Evolutionary conservation across 2,888 invertebrate species (phyloP).

Genomic region (Hemicrepidius hirtus): DNA sequence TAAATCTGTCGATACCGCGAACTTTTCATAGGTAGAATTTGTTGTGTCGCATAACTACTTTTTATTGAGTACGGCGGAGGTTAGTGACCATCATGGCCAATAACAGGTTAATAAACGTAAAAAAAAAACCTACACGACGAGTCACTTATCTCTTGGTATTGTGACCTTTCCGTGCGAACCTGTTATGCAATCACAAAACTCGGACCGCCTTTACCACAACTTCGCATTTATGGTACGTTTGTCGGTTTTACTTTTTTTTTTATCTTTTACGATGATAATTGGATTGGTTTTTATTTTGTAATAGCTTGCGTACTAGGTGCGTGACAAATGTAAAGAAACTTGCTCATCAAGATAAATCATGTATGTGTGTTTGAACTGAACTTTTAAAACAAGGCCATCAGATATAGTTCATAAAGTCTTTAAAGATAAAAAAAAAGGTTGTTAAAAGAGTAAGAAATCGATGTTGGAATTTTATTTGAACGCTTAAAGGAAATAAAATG

Average conservation of each 20-base stretch:
- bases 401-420: too few relatives aligned
- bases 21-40: constrained; percentile 27
- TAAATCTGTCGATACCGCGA: constrained; percentile 18
- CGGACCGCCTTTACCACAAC: constrained; percentile 20
- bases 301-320: background rate
- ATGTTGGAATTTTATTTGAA: too few relatives aligned
- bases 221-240: constrained; percentile 21
- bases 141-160: constrained; percentile 20
- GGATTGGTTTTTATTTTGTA: background rate
- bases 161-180: constrained; percentile 33
- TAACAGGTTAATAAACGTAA: constrained; percentile 46
- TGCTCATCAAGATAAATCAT: constrained; percentile 2
- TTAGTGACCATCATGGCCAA: constrained; percentile 44
- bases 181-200: constrained; percentile 25
- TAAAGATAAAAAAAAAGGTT: too few relatives aligned
- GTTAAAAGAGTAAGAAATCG: too few relatives aligned
- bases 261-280: constrained; percentile 4
- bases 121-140: constrained; percentile 41
- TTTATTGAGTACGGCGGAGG: constrained; percentile 36
- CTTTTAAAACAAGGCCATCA: too few relatives aligned
- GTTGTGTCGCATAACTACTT: constrained; percentile 39
- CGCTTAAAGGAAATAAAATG: too few relatives aligned
- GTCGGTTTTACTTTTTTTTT: constrained; percentile 21
- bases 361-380: too few relatives aligned
- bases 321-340: background rate